Evolutionary conservation across 1,140 invertebrate species (phyloP), one percentile per base, ranked within the genome.

Genomic region (Zaprionus lachaisei): DNA sequence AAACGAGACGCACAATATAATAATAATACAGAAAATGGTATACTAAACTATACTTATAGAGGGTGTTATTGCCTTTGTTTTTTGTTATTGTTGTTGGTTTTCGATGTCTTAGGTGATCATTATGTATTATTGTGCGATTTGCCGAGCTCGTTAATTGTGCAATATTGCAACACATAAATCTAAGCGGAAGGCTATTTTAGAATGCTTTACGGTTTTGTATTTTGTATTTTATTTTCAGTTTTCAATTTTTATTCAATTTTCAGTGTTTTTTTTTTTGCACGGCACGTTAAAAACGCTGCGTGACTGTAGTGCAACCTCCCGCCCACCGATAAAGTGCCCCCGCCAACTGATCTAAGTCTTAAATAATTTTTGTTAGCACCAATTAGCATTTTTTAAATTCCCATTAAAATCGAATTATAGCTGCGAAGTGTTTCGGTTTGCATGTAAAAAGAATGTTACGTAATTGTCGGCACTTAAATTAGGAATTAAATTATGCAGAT

Each of bases 391-490:
- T 75, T 71, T 64, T 15, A 63, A 71, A 70, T 76, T 71, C 68
- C 41, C 56, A 72, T 51, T 22, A 37, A 63, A 65, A 71, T 41
- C 73, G 60, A 57, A 70, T 70, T 64, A 58, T 57, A 41, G 49
- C 31, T 41, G 28, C 26, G 55, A 67, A 67, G 28, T 14, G 56
- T 34, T 58, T 57, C 41, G 17, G 65, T 56, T 66, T 57, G 54
- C 64, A 66, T 66, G 64, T 56, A 56, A n/a, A 38, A 11, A 41
- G 55, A 66, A 66, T 62, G 65, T 85, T 85, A 87, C 73, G 73
- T 86, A 87, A 87, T 79, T 89, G 84, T 77, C 73, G 84, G 84
- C 70, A 74, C 82, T 86, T 80, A 51, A 73, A 63, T 77, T 77
- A 72, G 70, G 72, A 77, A 84, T 83, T 71, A 41, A 71, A 20